These are phyloP conservation scores for Stegodyphus mimosarum DNA, from an alignment of 1,140 invertebrate genomes.

Conservation along the genomic window DNA sequence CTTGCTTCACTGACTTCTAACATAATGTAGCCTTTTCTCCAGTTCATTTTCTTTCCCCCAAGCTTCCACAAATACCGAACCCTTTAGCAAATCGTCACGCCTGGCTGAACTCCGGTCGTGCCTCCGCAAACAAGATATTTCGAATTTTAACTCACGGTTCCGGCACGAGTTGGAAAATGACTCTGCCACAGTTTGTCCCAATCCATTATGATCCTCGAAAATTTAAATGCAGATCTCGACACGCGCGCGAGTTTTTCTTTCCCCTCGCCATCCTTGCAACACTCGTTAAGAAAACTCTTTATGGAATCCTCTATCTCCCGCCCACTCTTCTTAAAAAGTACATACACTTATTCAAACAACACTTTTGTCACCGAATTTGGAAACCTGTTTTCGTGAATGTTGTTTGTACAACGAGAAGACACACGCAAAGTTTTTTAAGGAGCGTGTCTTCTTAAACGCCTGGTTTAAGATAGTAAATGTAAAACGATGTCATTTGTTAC, in stretches of 20 bases:
- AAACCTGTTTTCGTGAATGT: no score
- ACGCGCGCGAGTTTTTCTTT: background rate
- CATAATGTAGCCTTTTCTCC: conserved; percentile 28
- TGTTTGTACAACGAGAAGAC: no score
- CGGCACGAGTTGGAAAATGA: background rate
- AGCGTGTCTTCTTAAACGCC: no score
- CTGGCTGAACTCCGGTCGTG: conserved; percentile 26
- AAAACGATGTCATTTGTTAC: no score
- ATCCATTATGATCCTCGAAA: conserved; percentile 1
- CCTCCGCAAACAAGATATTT: conserved; percentile 30
- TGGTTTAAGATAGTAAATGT: no score
- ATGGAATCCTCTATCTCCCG: background rate
- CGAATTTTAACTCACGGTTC: conserved; percentile 32
- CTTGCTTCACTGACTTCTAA: conserved; percentile 49
- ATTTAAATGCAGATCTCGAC: no score
- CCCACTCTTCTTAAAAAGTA: no score
- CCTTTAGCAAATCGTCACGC: conserved; percentile 40
- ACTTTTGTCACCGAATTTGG: no score
- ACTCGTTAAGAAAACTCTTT: background rate
- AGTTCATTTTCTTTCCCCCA: conserved; percentile 8
- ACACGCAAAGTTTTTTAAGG: no score
- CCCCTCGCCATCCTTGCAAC: background rate
- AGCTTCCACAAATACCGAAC: conserved; percentile 32
- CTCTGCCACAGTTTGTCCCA: conserved; percentile 26
- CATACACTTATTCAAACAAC: no score